phyloP scores from a whole-genome alignment of 1,140 invertebrate genomes.

The Ostrea denselamellosa region DNA sequence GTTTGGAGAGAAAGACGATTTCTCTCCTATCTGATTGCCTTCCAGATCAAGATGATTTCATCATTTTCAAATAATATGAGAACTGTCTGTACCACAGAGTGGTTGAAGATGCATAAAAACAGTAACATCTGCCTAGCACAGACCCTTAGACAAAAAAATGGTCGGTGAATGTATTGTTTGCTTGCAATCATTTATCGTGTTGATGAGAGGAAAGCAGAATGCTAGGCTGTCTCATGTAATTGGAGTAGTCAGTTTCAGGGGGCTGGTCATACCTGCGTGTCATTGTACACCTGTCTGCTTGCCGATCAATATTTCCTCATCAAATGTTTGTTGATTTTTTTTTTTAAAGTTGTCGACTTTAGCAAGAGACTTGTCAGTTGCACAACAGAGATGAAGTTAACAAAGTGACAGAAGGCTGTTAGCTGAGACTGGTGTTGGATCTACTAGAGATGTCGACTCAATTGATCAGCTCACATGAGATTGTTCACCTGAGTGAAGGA shows the following conservation, averaged over 20 bases:
- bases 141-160: slow-evolving; percentile 11
- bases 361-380: slow-evolving; percentile 27
- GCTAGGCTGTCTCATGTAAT: slow-evolving; percentile 25
- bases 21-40: slow-evolving; percentile 10
- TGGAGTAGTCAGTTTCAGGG: slow-evolving; percentile 13
- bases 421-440: slow-evolving; percentile 6
- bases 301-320: slow-evolving; percentile 11
- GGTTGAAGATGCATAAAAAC: slow-evolving; percentile 14
- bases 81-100: background rate
- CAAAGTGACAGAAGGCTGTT: slow-evolving; percentile 5
- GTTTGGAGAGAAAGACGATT: background rate
- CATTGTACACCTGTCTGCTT: slow-evolving; percentile 3
- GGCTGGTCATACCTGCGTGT: background rate
- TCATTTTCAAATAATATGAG: background rate
- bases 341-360: slow-evolving; percentile 4
- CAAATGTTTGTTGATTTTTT: slow-evolving; percentile 18
- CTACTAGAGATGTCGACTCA: background rate
- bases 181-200: slow-evolving; percentile 42
- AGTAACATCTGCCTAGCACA: background rate
- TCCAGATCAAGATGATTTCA: background rate
- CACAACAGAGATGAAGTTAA: slow-evolving; percentile 5
- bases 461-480: background rate
- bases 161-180: slow-evolving; percentile 29
- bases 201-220: slow-evolving; percentile 34
- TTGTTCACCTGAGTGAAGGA: background rate